Evolutionary conservation across 2,113 vertebrate genomes (phyloP).

Genomic region (Podocnemis expansa): DNA sequence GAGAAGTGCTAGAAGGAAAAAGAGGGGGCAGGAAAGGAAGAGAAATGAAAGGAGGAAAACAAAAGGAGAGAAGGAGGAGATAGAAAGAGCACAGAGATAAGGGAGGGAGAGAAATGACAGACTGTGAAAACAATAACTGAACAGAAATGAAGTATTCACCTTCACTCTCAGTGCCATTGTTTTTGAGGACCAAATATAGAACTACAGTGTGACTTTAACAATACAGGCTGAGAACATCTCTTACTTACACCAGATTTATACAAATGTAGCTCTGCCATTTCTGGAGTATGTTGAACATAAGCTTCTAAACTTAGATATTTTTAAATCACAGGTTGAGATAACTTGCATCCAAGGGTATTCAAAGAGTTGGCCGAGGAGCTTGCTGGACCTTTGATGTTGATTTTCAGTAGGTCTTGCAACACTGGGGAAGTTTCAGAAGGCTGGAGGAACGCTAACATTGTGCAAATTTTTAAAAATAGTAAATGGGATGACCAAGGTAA

Average conservation of each 20-base stretch:
- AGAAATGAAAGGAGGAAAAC: neutral
- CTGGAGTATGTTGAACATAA: neutral
- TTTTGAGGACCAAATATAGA: neutral
- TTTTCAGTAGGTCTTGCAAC: neutral
- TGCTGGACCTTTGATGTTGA: neutral
- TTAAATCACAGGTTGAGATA: neutral
- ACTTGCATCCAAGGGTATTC: neutral
- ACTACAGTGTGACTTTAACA: neutral
- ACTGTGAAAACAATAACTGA: neutral
- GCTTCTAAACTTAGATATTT: neutral
- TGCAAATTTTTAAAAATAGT: neutral
- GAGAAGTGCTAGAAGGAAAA: neutral
- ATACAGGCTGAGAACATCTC: neutral
- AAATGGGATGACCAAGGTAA: neutral
- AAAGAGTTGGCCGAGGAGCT: neutral
- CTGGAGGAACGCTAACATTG: neutral
- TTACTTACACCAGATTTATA: neutral
- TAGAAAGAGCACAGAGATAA: neutral
- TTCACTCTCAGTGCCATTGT: neutral
- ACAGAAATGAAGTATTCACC: neutral
- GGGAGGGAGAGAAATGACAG: neutral
- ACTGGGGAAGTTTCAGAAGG: neutral
- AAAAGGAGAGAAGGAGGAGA: neutral
- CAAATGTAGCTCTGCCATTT: too few species aligned
- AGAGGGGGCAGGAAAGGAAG: neutral